These are phyloP conservation scores for Hephaestus fuliginosus DNA, from an alignment of 2,797 vertebrate species.

Conservation along the genomic window DNA sequence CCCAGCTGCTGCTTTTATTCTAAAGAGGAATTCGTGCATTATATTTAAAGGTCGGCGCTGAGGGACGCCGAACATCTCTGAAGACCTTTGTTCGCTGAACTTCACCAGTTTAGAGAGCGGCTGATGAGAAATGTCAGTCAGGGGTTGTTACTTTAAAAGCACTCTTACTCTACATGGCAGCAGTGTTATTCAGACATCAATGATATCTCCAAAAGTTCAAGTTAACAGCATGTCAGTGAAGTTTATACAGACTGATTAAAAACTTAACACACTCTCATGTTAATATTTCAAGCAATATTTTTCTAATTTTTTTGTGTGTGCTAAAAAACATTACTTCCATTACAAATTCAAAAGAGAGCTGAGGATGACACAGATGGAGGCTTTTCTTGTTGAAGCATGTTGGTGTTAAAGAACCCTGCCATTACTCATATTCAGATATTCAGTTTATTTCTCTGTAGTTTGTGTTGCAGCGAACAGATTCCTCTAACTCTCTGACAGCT, in stretches of 20 bases:
- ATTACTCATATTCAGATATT: too few relatives aligned
- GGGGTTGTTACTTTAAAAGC: background rate
- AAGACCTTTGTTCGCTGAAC: constrained; percentile 14
- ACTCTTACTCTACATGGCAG: background rate
- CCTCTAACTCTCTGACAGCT: background rate
- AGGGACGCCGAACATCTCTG: constrained; percentile 1
- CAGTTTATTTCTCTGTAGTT: too few relatives aligned
- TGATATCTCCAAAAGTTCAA: background rate
- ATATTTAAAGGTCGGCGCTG: constrained; percentile 19
- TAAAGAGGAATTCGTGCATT: constrained; percentile 17
- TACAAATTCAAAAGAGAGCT: background rate
- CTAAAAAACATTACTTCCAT: too few relatives aligned
- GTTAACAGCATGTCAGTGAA: too few relatives aligned
- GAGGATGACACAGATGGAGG: background rate
- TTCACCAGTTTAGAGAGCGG: constrained; percentile 3
- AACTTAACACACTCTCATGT: too few relatives aligned
- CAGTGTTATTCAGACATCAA: background rate
- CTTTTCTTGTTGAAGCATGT: too few relatives aligned
- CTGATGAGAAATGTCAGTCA: background rate
- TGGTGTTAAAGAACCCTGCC: too few relatives aligned
- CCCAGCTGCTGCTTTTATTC: constrained; percentile 20
- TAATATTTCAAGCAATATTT: background rate
- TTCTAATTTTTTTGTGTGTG: too few relatives aligned
- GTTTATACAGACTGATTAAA: too few relatives aligned
- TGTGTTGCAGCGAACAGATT: fast-evolving